Base-by-base conservation (phyloP, 2,113 vertebrate genomes). In the Elaphurus davidianus region DNA sequence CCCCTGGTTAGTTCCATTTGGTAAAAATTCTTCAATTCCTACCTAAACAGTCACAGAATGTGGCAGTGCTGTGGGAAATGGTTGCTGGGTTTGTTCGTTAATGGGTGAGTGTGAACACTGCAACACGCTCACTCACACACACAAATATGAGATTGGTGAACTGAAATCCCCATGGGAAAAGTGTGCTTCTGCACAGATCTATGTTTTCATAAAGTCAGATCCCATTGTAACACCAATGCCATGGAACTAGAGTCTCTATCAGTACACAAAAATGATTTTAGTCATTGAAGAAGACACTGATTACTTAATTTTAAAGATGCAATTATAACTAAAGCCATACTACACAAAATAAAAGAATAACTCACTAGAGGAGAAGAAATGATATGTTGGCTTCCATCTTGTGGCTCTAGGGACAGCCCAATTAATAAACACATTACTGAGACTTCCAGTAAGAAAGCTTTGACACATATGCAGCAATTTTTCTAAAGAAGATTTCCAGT, bases 401-500 rank as follows among this genome's bases (percentile, higher is more conserved):
- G 14, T 47, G 94, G 14, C 47, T 87, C 60, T 9, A 6, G 43
- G 40, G 28, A 67, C 3, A 57, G 19, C 50, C 16, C 87, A 40
- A 67, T 28, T 87, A 79, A 91, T 97, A 55, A 93, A 76, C 7
- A 36, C 43, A 59, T 93, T 81, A 94, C 85, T 85, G 54, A 85
- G 76, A 36, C 92, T 96, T 83, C 17, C 57, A 91, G 87, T 83
- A 87, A 96, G 47, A 71, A 94, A 90, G 83, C 82, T 94, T 96
- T 23, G 10, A 83, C n/a, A 57, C 82, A 62, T 40, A 71, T 19
- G 28, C 84, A 86, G 83, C 33, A 52, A 79, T 93, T 97, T 98
- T 93, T 97, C 64, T 76, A 43, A 90, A 94, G 74, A 59, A 95
- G 79, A 94, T 92, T 93, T 98, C 79, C 89, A 85, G 92, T 95